These are phyloP conservation scores for Cynopterus sphinx DNA, from an alignment of 2,797 vertebrate genomes.

Conservation along the genomic window DNA sequence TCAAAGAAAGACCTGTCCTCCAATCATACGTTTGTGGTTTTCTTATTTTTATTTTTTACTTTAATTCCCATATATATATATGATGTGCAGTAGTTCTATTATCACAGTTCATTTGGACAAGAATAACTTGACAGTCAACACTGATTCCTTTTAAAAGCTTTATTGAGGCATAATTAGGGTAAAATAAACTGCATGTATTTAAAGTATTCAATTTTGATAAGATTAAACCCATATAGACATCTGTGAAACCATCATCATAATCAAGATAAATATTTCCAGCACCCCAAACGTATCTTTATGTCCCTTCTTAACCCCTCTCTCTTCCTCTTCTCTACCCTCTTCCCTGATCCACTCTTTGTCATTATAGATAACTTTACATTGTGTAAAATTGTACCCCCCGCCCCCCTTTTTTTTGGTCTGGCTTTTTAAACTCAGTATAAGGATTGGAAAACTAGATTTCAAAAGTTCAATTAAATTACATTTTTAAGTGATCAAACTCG, in stretches of 20 bases:
- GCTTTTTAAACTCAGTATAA: neutral
- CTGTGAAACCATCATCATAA: neutral
- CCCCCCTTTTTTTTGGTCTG: neutral
- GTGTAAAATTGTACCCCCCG: too few relatives aligned
- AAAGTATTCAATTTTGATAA: neutral
- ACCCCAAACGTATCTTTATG: neutral
- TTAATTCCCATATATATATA: neutral
- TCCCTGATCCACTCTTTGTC: neutral
- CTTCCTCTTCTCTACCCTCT: neutral
- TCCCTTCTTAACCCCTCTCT: neutral
- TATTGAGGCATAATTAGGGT: neutral
- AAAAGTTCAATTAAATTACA: neutral
- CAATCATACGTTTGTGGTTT: neutral
- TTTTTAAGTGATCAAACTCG: neutral
- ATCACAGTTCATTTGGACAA: neutral
- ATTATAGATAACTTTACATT: neutral
- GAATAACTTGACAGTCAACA: neutral
- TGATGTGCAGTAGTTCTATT: neutral
- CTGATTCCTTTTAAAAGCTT: neutral
- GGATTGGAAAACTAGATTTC: neutral
- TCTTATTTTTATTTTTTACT: neutral
- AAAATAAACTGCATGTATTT: neutral
- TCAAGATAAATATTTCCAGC: neutral
- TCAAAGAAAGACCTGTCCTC: neutral
- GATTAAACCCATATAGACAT: neutral